These are phyloP conservation scores for Odontophorus gujanensis DNA, from an alignment of 2,113 vertebrate species.

Conservation along the genomic window DNA sequence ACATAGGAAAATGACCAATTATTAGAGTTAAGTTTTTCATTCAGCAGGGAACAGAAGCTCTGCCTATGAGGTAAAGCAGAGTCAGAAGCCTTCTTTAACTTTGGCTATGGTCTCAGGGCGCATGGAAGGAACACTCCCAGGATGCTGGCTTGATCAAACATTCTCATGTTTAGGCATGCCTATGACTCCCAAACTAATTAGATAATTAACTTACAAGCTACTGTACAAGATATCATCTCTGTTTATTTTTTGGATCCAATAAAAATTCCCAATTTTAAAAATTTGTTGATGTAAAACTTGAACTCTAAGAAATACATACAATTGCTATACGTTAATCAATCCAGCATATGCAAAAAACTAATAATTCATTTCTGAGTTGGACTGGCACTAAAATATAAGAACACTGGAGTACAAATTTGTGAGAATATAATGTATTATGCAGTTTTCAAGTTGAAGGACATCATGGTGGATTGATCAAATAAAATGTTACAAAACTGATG, in stretches of 20 bases:
- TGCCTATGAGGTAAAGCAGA: background rate
- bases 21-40: background rate
- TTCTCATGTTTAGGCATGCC: background rate
- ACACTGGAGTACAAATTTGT: background rate
- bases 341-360: background rate
- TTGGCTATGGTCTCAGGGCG: background rate
- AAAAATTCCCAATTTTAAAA: background rate
- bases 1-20: background rate
- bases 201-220: background rate
- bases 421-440: background rate
- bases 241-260: background rate
- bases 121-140: background rate
- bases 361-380: background rate
- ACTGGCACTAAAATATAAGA: background rate
- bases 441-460: background rate
- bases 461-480: background rate
- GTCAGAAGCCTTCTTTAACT: background rate
- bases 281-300: background rate
- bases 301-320: background rate
- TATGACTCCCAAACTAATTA: background rate
- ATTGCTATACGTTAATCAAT: background rate
- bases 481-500: background rate
- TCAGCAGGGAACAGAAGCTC: background rate
- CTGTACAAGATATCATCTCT: background rate
- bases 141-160: background rate